Base-by-base conservation (phyloP, 2,888 invertebrate genomes). In the Rambutsinella grinnellia region DNA sequence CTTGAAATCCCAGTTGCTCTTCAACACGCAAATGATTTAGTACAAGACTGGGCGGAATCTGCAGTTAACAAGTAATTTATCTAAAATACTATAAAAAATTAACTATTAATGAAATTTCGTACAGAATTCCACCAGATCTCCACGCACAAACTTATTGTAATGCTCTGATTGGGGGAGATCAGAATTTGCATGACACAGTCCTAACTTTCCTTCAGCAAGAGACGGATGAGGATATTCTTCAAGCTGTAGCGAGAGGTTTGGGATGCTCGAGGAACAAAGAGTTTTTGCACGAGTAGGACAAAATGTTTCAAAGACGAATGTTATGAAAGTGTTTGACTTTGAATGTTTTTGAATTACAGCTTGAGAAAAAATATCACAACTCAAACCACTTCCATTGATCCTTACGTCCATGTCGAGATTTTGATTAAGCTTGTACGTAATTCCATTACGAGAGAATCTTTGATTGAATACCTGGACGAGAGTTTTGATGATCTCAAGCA, bases 101-200 rank as follows among this genome's bases (percentile, higher is more conserved):
- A 62, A 47, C n/a, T 27, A 26, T 27, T 17, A 47, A n/a, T 24
- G 19, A n/a, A n/a, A n/a, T n/a, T n/a, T n/a, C n/a, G n/a, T 47
- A 2, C 27, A 81, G 81, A n/a, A 63, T 81, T 27, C 68, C 78
- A 1, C 21, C 79, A 1, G 79, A 81, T 27, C 24, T 76, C 10
- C 79, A 76, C 23, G 19, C 60, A 3, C 67, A 60, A 21, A 27
- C 65, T 1, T 76, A 72, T 21, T 81, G 81, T 57, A 56, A 66
- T 26, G 76, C 72, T 24, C 58, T 78, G 21, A 71, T 60, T 61
- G 76, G 61, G 2, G 65, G 65, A 15, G 58, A 63, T 3, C 27
- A 26, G 6, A 24, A 46, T 24, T 17, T 23, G 8, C 57, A 63
- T n/a, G 44, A 63, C 8, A 27, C 15, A 1, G 6, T 62, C 3